Percentiles rank a stretch among this genome's conserved stretches.
These are phyloP conservation scores for Naso thynnoides DNA, from an alignment of 2,797 vertebrate species.

Conservation along the genomic window DNA sequence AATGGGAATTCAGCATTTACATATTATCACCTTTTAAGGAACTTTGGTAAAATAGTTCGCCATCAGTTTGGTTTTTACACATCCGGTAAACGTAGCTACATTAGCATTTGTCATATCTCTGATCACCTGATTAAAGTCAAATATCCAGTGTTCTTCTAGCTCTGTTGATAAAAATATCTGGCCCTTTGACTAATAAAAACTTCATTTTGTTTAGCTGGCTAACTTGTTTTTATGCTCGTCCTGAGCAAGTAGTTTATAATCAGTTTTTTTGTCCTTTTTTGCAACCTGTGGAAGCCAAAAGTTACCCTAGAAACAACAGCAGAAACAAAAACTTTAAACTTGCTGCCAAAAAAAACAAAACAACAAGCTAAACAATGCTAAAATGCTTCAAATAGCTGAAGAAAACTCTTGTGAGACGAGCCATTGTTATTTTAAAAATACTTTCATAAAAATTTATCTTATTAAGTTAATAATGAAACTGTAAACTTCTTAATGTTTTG, in stretches of 20 bases:
- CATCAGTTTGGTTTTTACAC: no score
- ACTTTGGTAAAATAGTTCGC: no score
- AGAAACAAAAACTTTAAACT: background rate
- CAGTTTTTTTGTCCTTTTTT: no score
- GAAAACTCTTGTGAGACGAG: background rate
- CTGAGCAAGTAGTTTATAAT: no score
- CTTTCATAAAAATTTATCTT: background rate
- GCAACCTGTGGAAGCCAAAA: background rate
- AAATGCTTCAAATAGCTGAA: background rate
- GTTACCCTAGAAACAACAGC: background rate
- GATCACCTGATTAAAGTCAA: background rate
- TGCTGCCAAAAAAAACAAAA: background rate
- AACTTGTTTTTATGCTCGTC: no score
- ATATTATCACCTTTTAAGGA: no score
- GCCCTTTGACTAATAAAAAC: no score
- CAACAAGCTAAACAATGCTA: background rate
- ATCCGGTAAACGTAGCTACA: background rate
- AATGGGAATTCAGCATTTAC: background rate
- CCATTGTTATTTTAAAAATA: background rate
- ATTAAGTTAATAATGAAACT: no score
- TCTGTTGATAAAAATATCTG: background rate
- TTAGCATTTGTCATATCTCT: background rate
- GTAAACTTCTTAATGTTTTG: no score
- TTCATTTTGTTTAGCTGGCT: no score
- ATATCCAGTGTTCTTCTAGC: background rate